Conservation (phyloP, 92 coral and sea anemone genomes). For the Phenganax stokvisi region DNA sequence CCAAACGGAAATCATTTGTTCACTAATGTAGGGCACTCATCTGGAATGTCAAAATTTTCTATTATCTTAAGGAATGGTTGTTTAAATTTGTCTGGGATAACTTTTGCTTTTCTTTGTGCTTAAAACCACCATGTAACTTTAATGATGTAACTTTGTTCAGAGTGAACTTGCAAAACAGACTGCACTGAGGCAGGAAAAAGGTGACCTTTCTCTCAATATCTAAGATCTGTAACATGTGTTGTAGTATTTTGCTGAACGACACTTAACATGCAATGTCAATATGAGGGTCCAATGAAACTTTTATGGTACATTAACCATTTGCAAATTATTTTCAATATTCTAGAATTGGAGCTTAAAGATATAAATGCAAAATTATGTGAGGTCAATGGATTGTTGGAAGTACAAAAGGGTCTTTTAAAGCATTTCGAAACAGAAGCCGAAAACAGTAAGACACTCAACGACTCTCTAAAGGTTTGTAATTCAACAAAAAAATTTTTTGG, state of each 20-base stretch:
- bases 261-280: too few species aligned
- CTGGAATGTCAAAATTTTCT: too few species aligned
- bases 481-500: too few species aligned
- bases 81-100: too few species aligned
- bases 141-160: not conserved
- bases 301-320: too few species aligned
- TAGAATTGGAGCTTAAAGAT: not conserved
- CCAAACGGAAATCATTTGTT: too few species aligned
- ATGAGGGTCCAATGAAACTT: too few species aligned
- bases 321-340: not conserved
- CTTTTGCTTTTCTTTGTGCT: too few species aligned
- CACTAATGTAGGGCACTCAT: too few species aligned
- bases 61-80: too few species aligned
- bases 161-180: conserved; percentile 13
- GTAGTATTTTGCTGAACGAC: too few species aligned
- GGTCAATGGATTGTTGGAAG: not conserved
- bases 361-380: not conserved
- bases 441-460: not conserved
- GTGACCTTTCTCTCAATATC: not conserved
- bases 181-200: conserved; percentile 9
- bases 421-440: not conserved
- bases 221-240: not conserved
- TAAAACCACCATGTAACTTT: not conserved
- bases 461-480: not conserved
- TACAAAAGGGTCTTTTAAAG: not conserved